These are phyloP conservation scores for Galagoides demidoff DNA, from an alignment of 2,797 vertebrate species.

Conservation along the genomic window DNA sequence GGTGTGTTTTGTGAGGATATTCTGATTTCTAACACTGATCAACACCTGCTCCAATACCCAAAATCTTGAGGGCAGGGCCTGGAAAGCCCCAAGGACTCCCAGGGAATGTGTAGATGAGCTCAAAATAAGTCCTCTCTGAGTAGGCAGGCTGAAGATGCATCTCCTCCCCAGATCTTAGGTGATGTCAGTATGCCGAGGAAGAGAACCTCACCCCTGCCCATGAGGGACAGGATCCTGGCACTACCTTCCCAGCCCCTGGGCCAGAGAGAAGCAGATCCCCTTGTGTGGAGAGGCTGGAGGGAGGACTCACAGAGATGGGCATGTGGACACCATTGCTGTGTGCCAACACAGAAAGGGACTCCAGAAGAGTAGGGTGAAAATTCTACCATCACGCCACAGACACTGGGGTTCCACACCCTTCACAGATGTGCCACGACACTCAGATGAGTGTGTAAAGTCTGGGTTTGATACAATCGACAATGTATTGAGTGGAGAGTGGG, in stretches of 20 bases:
- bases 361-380: background rate
- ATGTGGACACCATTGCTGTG: background rate
- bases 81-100: background rate
- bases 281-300: background rate
- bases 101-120: background rate
- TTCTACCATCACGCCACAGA: background rate
- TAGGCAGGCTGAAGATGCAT: background rate
- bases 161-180: rapidly evolving
- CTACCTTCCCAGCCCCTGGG: background rate
- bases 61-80: background rate
- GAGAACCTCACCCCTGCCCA: background rate
- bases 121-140: background rate
- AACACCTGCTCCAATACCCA: background rate
- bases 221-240: background rate
- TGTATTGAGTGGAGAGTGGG: background rate
- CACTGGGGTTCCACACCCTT: background rate
- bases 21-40: background rate
- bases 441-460: background rate
- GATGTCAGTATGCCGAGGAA: background rate
- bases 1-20: no score
- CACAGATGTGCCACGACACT: background rate
- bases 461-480: rapidly evolving
- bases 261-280: background rate
- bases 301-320: background rate
- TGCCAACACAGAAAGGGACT: background rate